Evolutionary conservation across 2,888 invertebrate genomes (phyloP).

Genomic region (Cerastis rubricosa): DNA sequence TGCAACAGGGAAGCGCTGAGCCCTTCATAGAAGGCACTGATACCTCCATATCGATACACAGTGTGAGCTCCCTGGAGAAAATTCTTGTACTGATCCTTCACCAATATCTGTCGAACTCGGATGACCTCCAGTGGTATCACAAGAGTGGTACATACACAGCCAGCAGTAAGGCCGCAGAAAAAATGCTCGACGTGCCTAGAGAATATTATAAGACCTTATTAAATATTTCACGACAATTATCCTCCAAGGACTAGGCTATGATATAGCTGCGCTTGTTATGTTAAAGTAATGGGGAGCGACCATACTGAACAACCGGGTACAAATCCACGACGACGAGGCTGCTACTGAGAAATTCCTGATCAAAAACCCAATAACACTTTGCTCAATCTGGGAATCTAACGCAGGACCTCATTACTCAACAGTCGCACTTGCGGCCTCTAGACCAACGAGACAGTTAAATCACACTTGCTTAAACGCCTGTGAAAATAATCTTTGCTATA

Average conservation of each 20-base stretch:
- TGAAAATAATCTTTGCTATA: background rate
- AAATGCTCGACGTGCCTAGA: slow-evolving; percentile 62
- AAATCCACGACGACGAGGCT: background rate
- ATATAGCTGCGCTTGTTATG: background rate
- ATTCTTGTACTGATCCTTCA: slow-evolving; percentile 81
- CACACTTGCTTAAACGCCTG: slow-evolving; percentile 1
- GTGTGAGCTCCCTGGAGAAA: slow-evolving; percentile 76
- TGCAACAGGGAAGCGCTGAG: slow-evolving; percentile 80
- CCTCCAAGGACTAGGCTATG: background rate
- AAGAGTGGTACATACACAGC: slow-evolving; percentile 76
- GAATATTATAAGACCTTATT: background rate
- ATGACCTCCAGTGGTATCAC: slow-evolving; percentile 84
- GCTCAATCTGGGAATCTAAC: background rate
- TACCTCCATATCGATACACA: slow-evolving; percentile 81
- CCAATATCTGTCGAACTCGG: slow-evolving; percentile 84
- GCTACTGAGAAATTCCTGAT: background rate
- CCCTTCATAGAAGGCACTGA: slow-evolving; percentile 83
- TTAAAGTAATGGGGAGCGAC: background rate
- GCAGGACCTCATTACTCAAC: background rate
- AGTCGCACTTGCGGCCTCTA: background rate
- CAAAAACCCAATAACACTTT: background rate
- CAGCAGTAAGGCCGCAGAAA: slow-evolving; percentile 79
- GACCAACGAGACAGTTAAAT: background rate
- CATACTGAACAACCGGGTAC: background rate
- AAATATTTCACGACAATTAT: background rate